Conservation (phyloP, 2,797 vertebrate genomes). For the Gambusia yucatana region DNA sequence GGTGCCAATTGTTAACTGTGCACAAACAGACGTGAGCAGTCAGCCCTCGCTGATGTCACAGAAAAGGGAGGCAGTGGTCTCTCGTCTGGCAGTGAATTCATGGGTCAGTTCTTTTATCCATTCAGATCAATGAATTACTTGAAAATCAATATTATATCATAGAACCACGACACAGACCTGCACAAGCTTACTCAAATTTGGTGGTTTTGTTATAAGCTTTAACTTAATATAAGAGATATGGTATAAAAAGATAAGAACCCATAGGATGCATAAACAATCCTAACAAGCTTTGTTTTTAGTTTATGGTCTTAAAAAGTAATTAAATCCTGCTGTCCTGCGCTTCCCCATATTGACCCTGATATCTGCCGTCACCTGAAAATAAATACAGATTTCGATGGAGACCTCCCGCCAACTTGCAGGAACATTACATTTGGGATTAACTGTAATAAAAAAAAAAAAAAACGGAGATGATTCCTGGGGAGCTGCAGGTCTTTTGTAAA, state of each 20-base stretch:
- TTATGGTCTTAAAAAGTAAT: slow-evolving; percentile 8
- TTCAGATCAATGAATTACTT: background rate
- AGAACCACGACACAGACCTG: background rate
- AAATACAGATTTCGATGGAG: slow-evolving; percentile 50
- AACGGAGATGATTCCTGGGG: slow-evolving; percentile 59
- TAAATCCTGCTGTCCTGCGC: slow-evolving; percentile 36
- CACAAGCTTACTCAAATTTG: background rate
- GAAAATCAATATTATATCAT: background rate
- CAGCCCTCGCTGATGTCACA: no score
- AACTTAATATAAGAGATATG: background rate
- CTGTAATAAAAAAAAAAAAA: slow-evolving; percentile 31
- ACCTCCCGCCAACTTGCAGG: slow-evolving; percentile 39
- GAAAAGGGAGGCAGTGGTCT: background rate
- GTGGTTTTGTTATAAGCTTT: background rate
- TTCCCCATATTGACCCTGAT: slow-evolving; percentile 39
- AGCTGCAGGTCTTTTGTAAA: slow-evolving; percentile 60
- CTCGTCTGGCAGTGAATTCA: background rate
- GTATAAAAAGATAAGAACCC: background rate
- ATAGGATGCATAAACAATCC: background rate
- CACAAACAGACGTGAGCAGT: no score
- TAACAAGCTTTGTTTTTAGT: background rate
- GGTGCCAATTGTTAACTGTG: no score
- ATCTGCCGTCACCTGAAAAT: slow-evolving; percentile 32
- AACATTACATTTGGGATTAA: slow-evolving; percentile 65
- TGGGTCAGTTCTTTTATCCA: background rate